A percentile compares a stretch with the other conserved stretches of the same genome.
Conservation (phyloP, 2,888 invertebrate species). For the Opisthograptis luteolata region DNA sequence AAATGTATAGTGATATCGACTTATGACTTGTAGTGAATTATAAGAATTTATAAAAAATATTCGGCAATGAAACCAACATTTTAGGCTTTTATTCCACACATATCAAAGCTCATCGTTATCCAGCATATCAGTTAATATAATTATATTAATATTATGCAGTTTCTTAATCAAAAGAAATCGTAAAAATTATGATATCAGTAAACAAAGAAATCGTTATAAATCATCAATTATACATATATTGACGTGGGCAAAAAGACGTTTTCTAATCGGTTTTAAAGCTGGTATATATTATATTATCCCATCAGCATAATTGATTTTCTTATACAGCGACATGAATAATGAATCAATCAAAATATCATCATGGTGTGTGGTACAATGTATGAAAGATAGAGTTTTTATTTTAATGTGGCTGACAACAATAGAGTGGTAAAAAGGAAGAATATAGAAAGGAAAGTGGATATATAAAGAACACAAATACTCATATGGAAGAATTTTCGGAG, state of each 20-base stretch:
- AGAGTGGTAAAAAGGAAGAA: too few species aligned
- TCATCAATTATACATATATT: constrained; percentile 14
- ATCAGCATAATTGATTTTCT: constrained; percentile 67
- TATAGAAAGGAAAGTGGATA: too few species aligned
- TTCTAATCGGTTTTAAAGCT: constrained; percentile 19
- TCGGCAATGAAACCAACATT: too few species aligned
- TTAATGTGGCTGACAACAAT: too few species aligned
- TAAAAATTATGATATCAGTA: constrained; percentile 13
- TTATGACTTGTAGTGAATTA: too few species aligned
- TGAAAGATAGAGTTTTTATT: constrained; percentile 25
- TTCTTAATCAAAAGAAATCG: constrained; percentile 18
- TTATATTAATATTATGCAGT: background rate
- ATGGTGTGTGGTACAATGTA: constrained; percentile 42
- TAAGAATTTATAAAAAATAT: too few species aligned
- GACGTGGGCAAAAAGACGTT: background rate
- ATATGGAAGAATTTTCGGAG: too few species aligned
- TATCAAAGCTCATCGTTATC: too few species aligned
- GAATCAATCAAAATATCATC: constrained; percentile 72
- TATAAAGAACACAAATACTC: too few species aligned
- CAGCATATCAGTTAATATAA: too few species aligned
- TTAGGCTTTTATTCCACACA: too few species aligned
- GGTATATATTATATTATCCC: constrained; percentile 34
- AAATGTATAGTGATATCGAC: too few species aligned
- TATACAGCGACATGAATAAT: constrained; percentile 63
- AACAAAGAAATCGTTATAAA: constrained; percentile 13